A percentile compares a stretch with the other conserved stretches of the same genome.
Conservation (phyloP, 2,113 vertebrate species). For the Gavialis gangeticus region DNA sequence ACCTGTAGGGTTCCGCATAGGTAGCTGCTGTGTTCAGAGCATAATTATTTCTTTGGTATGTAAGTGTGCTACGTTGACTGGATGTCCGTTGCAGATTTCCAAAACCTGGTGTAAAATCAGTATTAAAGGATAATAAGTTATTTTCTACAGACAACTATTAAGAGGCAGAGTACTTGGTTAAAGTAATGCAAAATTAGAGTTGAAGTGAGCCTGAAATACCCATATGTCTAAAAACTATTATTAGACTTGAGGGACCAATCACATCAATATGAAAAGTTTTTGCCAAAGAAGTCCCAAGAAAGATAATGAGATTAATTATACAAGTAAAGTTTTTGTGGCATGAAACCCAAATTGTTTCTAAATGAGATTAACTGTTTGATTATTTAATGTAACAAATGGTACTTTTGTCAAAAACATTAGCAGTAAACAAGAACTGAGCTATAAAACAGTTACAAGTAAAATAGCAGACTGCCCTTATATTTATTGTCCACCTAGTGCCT, state of each 20-base stretch:
- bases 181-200: neutral
- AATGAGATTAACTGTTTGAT: neutral
- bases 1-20: conserved; percentile 90
- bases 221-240: fast-evolving
- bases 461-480: neutral
- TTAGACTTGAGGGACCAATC: neutral
- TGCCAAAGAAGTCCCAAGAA: fast-evolving
- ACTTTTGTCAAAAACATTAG: neutral
- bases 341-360: neutral
- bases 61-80: conserved; percentile 93
- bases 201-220: fast-evolving
- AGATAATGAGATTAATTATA: neutral
- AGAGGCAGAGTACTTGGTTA: neutral
- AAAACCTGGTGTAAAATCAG: conserved; percentile 82
- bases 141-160: neutral
- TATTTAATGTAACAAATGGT: neutral
- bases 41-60: conserved; percentile 96
- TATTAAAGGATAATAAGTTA: conserved; percentile 38
- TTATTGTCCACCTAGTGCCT: neutral
- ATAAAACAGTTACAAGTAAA: neutral
- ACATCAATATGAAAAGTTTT: neutral
- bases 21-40: conserved; percentile 86
- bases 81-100: conserved; percentile 93
- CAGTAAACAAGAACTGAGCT: neutral
- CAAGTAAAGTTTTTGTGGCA: neutral